phyloP scores from a whole-genome alignment of 2,797 vertebrate species.

The Hippocampus kuda region DNA sequence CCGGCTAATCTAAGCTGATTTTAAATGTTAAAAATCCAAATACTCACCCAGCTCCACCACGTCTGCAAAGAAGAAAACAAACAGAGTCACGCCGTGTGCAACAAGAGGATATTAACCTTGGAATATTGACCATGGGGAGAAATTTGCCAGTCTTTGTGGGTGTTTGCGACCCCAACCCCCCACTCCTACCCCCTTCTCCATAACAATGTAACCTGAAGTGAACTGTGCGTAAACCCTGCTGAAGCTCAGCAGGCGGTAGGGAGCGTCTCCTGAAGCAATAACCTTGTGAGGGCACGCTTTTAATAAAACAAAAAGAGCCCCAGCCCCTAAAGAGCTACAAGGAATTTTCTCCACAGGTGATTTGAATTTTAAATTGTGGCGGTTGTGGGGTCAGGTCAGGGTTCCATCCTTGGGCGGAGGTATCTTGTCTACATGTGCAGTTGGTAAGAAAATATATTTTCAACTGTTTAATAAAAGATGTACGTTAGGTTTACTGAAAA shows the following conservation, averaged over 20 bases:
- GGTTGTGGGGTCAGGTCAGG: background rate
- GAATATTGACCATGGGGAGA: slow-evolving; percentile 54
- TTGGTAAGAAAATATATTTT: background rate
- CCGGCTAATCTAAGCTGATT: background rate
- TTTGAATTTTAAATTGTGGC: background rate
- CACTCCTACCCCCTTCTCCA: slow-evolving; percentile 28
- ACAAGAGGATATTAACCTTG: slow-evolving; percentile 45
- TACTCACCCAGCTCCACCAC: slow-evolving; percentile 56
- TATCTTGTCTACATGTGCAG: background rate
- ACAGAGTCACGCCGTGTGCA: slow-evolving; percentile 29
- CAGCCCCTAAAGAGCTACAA: background rate
- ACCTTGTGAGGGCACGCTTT: slow-evolving; percentile 28
- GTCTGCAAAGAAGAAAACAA: slow-evolving; percentile 54
- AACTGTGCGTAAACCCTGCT: slow-evolving; percentile 48
- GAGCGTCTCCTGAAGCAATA: slow-evolving; percentile 28
- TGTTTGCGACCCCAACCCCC: slow-evolving; percentile 12
- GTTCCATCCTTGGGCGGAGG: background rate
- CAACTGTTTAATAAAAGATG: background rate
- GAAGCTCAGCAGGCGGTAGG: slow-evolving; percentile 37
- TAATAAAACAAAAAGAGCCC: slow-evolving; percentile 35
- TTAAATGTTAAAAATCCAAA: slow-evolving; percentile 5
- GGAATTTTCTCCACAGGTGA: background rate
- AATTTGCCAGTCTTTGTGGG: slow-evolving; percentile 48
- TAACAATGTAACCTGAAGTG: slow-evolving; percentile 48
- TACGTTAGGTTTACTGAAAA: background rate